Conservation (phyloP, 2,113 vertebrate genomes). For the Daubentonia madagascariensis region DNA sequence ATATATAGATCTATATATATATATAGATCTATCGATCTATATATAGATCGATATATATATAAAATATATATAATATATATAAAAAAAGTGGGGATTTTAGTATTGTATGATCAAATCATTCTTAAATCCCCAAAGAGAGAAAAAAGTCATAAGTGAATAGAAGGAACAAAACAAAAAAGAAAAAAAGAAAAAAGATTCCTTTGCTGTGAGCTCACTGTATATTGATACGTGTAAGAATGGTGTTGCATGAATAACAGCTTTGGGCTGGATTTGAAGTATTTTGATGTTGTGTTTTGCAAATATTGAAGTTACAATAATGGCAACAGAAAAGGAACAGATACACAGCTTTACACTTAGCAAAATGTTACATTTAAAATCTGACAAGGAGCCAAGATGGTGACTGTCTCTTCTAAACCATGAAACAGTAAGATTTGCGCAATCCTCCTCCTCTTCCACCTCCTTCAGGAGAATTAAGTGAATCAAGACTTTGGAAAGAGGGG, state of each 20-base stretch:
- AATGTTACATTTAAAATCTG: slow-evolving; percentile 71
- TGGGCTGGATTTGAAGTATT: slow-evolving; percentile 65
- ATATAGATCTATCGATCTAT: too few relatives aligned
- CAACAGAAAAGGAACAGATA: slow-evolving; percentile 79
- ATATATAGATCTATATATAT: too few relatives aligned
- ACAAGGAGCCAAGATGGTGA: slow-evolving; percentile 43
- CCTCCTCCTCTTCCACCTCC: slow-evolving; percentile 49
- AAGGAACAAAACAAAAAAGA: background rate
- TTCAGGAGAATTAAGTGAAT: slow-evolving; percentile 68
- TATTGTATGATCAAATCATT: background rate
- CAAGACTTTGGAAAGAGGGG: slow-evolving; percentile 57
- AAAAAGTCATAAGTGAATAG: background rate
- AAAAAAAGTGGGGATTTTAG: background rate
- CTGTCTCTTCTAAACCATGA: slow-evolving; percentile 44
- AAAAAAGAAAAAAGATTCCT: background rate
- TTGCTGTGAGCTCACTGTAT: background rate
- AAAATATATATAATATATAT: background rate
- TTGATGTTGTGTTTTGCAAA: slow-evolving; percentile 78
- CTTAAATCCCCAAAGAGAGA: background rate
- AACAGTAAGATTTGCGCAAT: background rate
- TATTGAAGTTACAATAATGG: slow-evolving; percentile 51
- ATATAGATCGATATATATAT: too few relatives aligned
- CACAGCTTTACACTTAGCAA: slow-evolving; percentile 47
- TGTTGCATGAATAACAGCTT: slow-evolving; percentile 47
- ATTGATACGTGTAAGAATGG: background rate